Conservation (phyloP, 2,797 vertebrate species). For the Ambastaia sidthimunki region DNA sequence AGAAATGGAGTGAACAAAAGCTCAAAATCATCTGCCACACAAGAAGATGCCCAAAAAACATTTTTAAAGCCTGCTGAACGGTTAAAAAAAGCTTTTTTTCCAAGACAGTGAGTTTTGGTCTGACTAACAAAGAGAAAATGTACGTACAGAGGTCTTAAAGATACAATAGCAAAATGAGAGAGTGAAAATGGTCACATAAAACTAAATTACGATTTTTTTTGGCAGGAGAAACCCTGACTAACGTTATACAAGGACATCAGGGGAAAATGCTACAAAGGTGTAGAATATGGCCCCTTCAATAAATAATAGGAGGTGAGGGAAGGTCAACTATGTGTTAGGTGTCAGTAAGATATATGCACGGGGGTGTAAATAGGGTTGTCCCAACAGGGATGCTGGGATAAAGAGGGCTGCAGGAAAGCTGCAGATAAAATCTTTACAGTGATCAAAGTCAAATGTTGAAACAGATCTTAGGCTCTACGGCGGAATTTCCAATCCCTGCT, state of each 20-base stretch:
- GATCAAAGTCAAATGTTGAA: constrained; percentile 15
- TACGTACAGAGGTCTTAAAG: background rate
- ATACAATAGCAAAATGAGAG: background rate
- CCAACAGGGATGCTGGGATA: constrained; percentile 23
- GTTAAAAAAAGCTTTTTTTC: no score
- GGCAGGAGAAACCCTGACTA: background rate
- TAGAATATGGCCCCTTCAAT: constrained; percentile 6
- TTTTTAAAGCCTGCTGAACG: no score
- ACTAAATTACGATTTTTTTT: background rate
- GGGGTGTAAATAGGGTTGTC: constrained; percentile 39
- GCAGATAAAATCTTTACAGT: constrained; percentile 11
- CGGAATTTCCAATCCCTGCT: no score
- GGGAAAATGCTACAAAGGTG: background rate
- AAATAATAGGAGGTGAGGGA: constrained; percentile 15
- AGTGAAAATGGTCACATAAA: background rate
- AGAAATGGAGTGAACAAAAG: background rate
- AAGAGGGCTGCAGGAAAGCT: background rate
- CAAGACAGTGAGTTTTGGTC: no score
- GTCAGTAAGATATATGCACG: constrained; percentile 47
- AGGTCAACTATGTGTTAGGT: constrained; percentile 31
- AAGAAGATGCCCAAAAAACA: background rate
- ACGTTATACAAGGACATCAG: background rate
- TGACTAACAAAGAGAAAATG: no score
- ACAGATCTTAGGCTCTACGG: background rate
- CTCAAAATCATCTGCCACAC: background rate